Evolutionary conservation across 2,888 invertebrate genomes (phyloP).

Genomic region (Polymixis lichenea): DNA sequence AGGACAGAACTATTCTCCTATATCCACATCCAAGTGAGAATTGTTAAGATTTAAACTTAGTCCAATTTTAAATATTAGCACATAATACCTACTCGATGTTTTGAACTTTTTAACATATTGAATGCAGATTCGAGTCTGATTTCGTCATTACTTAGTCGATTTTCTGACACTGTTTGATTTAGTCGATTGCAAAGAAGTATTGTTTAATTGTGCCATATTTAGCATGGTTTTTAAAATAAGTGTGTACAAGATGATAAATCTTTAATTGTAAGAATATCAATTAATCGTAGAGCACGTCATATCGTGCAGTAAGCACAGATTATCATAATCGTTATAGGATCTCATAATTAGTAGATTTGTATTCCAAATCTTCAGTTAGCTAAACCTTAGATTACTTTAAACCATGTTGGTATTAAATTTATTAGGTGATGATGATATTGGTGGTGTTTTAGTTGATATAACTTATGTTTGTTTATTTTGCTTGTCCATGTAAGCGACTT

Average conservation of each 20-base stretch:
- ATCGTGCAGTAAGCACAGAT: slow-evolving; percentile 55
- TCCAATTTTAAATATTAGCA: slow-evolving; percentile 54
- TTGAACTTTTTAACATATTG: slow-evolving; percentile 9
- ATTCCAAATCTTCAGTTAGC: slow-evolving; percentile 5
- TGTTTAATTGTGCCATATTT: slow-evolving; percentile 47
- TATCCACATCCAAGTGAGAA: slow-evolving; percentile 62
- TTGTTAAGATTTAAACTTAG: slow-evolving; percentile 51
- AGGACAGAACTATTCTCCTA: slow-evolving; percentile 46
- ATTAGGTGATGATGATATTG: slow-evolving; percentile 3
- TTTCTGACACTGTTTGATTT: slow-evolving; percentile 26
- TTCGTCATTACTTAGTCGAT: slow-evolving; percentile 40
- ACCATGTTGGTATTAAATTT: slow-evolving; percentile 10
- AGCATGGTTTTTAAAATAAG: slow-evolving; percentile 31
- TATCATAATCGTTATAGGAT: slow-evolving; percentile 30
- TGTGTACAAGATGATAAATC: slow-evolving; percentile 52
- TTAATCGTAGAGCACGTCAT: slow-evolving; percentile 49
- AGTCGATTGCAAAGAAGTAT: slow-evolving; percentile 34
- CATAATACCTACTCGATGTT: slow-evolving; percentile 57
- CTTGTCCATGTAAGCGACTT: slow-evolving; percentile 51
- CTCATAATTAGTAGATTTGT: slow-evolving; percentile 30
- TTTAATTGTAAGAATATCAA: slow-evolving; percentile 45
- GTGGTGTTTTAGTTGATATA: slow-evolving; percentile 18
- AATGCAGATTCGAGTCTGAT: slow-evolving; percentile 22
- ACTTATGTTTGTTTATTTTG: slow-evolving; percentile 43
- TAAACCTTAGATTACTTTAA: background rate